Conservation (phyloP, 2,888 invertebrate genomes). For the Adineta ricciae region DNA sequence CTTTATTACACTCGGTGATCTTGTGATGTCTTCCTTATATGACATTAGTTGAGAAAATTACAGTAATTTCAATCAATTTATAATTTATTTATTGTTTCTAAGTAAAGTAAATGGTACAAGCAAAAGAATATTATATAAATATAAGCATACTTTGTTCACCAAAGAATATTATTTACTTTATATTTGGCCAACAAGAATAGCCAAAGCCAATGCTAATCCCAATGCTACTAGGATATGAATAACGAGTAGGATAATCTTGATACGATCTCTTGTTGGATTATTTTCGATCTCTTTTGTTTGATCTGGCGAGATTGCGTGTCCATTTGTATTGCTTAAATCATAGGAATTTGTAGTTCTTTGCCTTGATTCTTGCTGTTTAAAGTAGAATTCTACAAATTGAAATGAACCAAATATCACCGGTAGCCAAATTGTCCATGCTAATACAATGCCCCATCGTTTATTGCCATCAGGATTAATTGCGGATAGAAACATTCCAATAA, state of each 20-base stretch:
- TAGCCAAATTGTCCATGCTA: background rate
- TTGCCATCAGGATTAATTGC: background rate
- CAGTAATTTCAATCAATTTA: too few species aligned
- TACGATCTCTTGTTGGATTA: background rate
- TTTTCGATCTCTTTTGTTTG: too few species aligned
- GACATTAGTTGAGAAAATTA: too few species aligned
- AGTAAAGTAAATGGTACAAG: background rate
- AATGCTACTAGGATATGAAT: background rate
- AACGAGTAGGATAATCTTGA: background rate
- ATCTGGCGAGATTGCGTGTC: too few species aligned
- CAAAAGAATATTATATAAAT: background rate
- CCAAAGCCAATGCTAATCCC: background rate
- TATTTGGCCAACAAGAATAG: background rate
- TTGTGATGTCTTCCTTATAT: too few species aligned
- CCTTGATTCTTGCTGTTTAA: background rate
- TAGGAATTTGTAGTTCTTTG: background rate
- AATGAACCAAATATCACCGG: background rate
- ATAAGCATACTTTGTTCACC: too few species aligned
- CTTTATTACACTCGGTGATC: too few species aligned
- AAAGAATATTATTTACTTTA: background rate
- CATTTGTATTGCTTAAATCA: background rate
- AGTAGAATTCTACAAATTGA: background rate
- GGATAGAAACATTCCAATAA: background rate
- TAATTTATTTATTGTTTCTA: too few species aligned
- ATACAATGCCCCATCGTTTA: background rate